Percentiles rank a stretch among this genome's conserved stretches.
phyloP scores from a whole-genome alignment of 1,140 invertebrate genomes.

The Drosophila paulistorum region DNA sequence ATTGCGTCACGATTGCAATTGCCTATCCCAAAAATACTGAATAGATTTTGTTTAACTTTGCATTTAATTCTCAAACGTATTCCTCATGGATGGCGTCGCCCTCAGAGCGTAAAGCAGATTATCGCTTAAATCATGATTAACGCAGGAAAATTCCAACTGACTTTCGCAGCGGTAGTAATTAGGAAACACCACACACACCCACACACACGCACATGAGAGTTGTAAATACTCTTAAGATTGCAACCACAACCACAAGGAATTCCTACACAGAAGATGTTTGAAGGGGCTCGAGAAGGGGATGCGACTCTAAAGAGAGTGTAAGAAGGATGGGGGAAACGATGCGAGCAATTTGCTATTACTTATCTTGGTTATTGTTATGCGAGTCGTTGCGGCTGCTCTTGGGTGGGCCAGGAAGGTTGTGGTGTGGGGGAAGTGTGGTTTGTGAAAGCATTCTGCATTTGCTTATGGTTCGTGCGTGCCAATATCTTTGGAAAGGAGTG shows the following conservation, averaged over 20 bases:
- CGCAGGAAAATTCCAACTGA: constrained; percentile 39
- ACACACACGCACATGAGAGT: constrained; percentile 1
- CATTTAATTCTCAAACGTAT: too few species aligned
- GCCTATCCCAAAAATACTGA: too few species aligned
- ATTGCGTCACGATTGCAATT: too few species aligned
- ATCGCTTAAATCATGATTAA: constrained; percentile 75
- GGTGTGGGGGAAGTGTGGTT: constrained; percentile 16
- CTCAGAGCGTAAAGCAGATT: constrained; percentile 42
- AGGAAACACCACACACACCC: constrained; percentile 47
- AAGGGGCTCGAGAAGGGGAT: too few species aligned
- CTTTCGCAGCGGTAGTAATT: constrained; percentile 60
- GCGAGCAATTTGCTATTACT: constrained; percentile 74
- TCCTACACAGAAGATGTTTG: neutral
- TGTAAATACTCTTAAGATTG: constrained; percentile 61
- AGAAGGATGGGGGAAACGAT: constrained; percentile 29
- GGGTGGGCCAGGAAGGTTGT: neutral
- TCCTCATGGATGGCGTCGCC: neutral
- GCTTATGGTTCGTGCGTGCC: constrained; percentile 63
- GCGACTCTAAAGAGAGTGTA: neutral
- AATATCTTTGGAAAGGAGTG: constrained; percentile 37
- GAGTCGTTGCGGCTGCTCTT: constrained; percentile 24
- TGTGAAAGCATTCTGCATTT: constrained; percentile 54
- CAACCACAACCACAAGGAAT: constrained; percentile 26
- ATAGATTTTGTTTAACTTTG: too few species aligned
- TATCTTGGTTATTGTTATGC: constrained; percentile 67